Base-by-base conservation (phyloP, 2,113 vertebrate genomes). In the Lepus timidus region DNA sequence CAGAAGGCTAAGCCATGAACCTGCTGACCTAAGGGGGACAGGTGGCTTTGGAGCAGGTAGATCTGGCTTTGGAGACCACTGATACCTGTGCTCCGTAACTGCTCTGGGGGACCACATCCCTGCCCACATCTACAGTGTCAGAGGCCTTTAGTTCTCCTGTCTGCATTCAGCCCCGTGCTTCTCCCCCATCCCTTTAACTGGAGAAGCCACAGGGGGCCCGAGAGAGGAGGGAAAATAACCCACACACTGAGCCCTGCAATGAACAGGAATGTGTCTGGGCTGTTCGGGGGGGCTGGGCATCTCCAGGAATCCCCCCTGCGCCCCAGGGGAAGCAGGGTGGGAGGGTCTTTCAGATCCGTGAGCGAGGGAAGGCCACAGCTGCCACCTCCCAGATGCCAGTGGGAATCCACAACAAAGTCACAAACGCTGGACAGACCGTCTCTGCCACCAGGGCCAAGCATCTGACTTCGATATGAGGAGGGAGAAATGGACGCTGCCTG, bases 401-500 rank as follows among this genome's bases (percentile, higher is more conserved):
- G 6, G 49, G 70, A 92, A 87, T 90, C 74, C 76, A 88, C 91
- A 85, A 76, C 71, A 82, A 83, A 55, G 85, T 22, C 64, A 82
- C 75, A 61, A 95, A 79, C 39, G 75, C 39, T 1, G 68, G 87
- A 61, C 68, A 79, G 39, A 89, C 0, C 33, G 85, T 68, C 70
- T 93, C 70, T 64, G 73, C 44, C 39, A 29, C 76, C 70, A 91
- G 80, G 68, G 86, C 80, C 73, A 68, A 61, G 67, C 39, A 33
- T 82, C 22, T 25, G 58, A 94, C 96, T 96, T 36, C 0, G 74
- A 20, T 9, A 75, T 3, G 9, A 39, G 1, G 71, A 84, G 65
- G 64, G 51, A 27, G 31, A 51, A 2, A 33, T 90, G 67, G 94
- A 92, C 94, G 79, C 94, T 95, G 95, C 96, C 96, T 89, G 94